Base-by-base conservation (phyloP, 2,888 invertebrate species). In the Exocentrus adspersus region DNA sequence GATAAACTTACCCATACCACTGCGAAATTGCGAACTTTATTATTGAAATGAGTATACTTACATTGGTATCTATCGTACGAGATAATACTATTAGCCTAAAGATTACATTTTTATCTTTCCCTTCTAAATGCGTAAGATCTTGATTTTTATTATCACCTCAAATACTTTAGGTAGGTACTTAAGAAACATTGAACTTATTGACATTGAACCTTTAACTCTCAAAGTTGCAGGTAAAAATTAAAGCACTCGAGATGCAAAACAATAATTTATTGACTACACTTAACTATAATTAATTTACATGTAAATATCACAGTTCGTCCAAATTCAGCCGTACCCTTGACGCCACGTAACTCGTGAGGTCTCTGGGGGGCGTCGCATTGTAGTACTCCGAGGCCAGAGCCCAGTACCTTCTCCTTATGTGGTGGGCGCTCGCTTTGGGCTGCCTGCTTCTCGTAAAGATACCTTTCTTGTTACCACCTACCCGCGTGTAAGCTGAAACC, bases 391-490 rank as follows among this genome's bases (percentile, higher is more conserved):
- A 84, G 0, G 89, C 90, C 28, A 93, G 82, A 20, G 87, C 85
- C 77, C 87, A 88, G 81, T 97, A 96, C 17, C 97, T 87, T 73
- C 88, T 87, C 30, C 95, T 87, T 17, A 97, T 83, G 59, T 91
- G 87, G 83, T 93, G 91, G 10, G 97, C 97, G 0, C 92, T 88
- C 62, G 92, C 88, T 82, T 98, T 98, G 0, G 98, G 97, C 80
- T 97, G 93, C 9, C 97, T 86, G 52, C 90, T 88, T 42, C 97
- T 86, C 0, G 97, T 97, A 80, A 97, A 94, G 54, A 97, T 88
- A 4, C 94, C 95, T 80, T 95, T 95, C 78, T 90, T 92, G 81
- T 95, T 95, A n/a, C 95, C 94, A 0, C 92, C 92, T 14, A 92
- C 93, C 74, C 95, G 85, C 0, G 88, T 92, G 69, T 87, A 88